Evolutionary conservation across 64 coral and sea anemone species (phyloP), one percentile per base, ranked within the genome.

Genomic region (Cladopsammia gracilis): DNA sequence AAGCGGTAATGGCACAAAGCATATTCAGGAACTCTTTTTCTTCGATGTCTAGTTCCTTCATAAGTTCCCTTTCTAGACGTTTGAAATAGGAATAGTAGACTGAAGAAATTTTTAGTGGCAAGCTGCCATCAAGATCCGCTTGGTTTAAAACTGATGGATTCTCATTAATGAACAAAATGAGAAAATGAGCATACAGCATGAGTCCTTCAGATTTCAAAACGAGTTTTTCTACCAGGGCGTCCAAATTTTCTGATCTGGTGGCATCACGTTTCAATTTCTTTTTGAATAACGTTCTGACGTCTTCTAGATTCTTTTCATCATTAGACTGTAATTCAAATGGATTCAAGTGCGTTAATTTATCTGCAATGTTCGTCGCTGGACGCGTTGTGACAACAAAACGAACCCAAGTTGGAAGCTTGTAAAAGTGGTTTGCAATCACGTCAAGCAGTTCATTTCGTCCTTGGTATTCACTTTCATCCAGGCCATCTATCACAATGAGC

Each of bases 41-140:
- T 22, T 50, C 56, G 4, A 49, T 22, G 70, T 15, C 13, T 5
- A 93, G 47, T 3, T 69, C 26, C 65, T 49, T 50, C 45, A 58
- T 10, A 18, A 88, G 67, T 62, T 47, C 54, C 1, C 48, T 19
- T 22, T 62, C 72, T 19, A 88, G 49, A 6, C 53, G 50, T 60
- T 26, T 56, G 23, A 93, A 87, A 69, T 93, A 87, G 6, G 48
- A 70, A 79, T 88, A 48, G 34, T 88, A 93, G 26, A 79, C 47
- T 44, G 74, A 79, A 6, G 83, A 76, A 26, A 93, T 16, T 14
- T 2, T 26, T 47, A 45, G 45, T 12, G 70, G 70, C 3, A 46
- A 47, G 43, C 70, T 73, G 34, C 14, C 70, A 15, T 46, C 26
- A 47, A 45, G 6, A 46, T 73, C 42, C 11, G 46, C 83, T 20